These are phyloP conservation scores for Cranoglanis bouderius DNA, from an alignment of 2,113 vertebrate genomes.

Conservation along the genomic window DNA sequence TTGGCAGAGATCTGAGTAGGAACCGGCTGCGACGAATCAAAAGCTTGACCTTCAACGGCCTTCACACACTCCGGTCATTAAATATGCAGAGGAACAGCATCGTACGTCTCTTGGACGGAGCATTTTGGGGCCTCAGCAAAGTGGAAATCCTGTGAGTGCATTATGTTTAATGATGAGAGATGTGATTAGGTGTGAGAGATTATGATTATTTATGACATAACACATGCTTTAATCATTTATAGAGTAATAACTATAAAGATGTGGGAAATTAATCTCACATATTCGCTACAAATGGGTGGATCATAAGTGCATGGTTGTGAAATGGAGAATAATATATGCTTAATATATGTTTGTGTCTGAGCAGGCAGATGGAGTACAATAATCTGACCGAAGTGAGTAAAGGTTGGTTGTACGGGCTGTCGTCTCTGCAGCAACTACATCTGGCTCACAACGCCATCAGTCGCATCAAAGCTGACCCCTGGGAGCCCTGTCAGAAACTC, in stretches of 20 bases:
- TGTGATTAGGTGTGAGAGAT: no score
- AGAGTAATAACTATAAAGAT: not conserved
- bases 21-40: constrained; percentile 90
- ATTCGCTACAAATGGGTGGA: no score
- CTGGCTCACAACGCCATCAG: constrained; percentile 91
- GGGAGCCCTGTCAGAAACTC: constrained; percentile 98
- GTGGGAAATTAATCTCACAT: not conserved
- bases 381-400: constrained; percentile 95
- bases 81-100: constrained; percentile 90
- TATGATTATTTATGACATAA: no score
- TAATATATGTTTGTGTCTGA: constrained; percentile 53
- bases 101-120: constrained; percentile 89
- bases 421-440: constrained; percentile 91
- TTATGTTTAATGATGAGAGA: no score
- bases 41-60: constrained; percentile 91
- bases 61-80: constrained; percentile 85
- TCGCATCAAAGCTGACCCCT: constrained; percentile 90
- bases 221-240: not conserved
- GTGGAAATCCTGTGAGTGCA: constrained; percentile 91
- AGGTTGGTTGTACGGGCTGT: constrained; percentile 94
- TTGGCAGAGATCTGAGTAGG: constrained; percentile 85
- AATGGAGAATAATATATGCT: not conserved
- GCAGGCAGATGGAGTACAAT: constrained; percentile 94
- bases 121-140: constrained; percentile 93
- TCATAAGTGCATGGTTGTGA: no score